Base-by-base conservation (phyloP, 2,113 vertebrate species). In the Notarius quadriscutis region DNA sequence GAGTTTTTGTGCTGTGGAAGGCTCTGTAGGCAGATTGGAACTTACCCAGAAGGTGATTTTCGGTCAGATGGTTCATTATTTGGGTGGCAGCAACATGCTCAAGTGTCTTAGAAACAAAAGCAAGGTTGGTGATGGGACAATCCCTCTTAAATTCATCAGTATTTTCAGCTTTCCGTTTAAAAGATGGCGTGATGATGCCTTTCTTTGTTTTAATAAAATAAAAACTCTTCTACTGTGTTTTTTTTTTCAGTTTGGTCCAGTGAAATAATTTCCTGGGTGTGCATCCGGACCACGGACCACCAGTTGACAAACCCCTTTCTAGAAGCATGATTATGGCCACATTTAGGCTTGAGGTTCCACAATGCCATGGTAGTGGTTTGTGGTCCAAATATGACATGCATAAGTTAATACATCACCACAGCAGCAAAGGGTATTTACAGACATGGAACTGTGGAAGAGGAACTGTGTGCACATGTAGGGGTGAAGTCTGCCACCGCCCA, bases 371-470 rank as follows among this genome's bases (percentile, higher is more conserved):
- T 83, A 48, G 81, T 67, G 41, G 62, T 53, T 67, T 83, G 60
- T 27, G 62, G 81, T 83, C 17, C 62, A 50, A 51, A 25, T 67
- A 41, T 65, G 41, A 51, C 80, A 48, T 82, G 18, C 34, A 79
- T 62, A 25, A 20, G 20, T 62, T 63, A 50, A 62, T 82, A 65
- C 20, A 50, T n/a, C 58, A 63, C 34, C 5, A 80, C 82, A 86
- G 55, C 30, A 87, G 88, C 41, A 53, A 77, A 85, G 65, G 86
- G 27, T 85, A 90, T 90, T 91, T 90, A 89, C 34, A 87, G 91
- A 87, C 67, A 60, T 25, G 22, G 84, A 65, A 48, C 18, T 34
- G 7, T 34, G 55, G 51, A 87, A 84, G 30, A 50, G 55, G 74
- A 60, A 84, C 34, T 48, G 72, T 79, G 81, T 81, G 86, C 80